Conservation (phyloP, 1,140 invertebrate species). For the Drosophila biarmipes region DNA sequence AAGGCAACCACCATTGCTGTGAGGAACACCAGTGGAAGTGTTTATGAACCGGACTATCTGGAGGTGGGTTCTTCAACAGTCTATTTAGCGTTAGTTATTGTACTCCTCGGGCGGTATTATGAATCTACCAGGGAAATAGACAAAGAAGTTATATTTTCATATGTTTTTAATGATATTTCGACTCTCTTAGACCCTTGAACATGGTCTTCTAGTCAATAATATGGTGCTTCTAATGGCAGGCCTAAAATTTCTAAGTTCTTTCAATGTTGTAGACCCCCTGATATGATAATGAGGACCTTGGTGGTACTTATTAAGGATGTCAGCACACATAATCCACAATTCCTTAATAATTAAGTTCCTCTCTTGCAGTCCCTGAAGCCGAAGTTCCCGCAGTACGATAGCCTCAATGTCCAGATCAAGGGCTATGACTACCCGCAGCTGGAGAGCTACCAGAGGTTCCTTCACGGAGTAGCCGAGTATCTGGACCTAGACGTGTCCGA, state of each 20-base stretch:
- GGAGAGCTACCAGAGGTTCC: slow-evolving; percentile 91
- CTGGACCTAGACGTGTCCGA: slow-evolving; percentile 92
- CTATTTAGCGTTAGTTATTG: not conserved
- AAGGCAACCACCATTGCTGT: slow-evolving; percentile 9
- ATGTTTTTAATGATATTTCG: no score
- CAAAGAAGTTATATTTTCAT: no score
- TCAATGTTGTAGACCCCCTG: no score
- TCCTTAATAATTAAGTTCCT: not conserved
- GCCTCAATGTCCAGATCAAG: slow-evolving; percentile 91
- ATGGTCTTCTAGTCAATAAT: no score
- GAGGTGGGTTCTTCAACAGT: slow-evolving; percentile 76
- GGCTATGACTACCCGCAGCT: slow-evolving; percentile 93
- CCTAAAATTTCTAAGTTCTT: no score
- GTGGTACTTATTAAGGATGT: no score
- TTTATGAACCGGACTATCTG: slow-evolving; percentile 87
- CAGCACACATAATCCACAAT: no score
- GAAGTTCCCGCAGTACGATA: slow-evolving; percentile 89
- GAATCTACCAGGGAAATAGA: not conserved
- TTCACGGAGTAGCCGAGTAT: slow-evolving; percentile 89
- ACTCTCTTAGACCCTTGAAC: no score
- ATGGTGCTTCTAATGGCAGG: no score
- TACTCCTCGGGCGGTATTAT: not conserved
- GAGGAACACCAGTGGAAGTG: slow-evolving; percentile 65
- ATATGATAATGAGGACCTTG: no score
- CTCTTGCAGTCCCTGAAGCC: slow-evolving; percentile 87